Evolutionary conservation across 1,140 invertebrate species (phyloP).

Genomic region (Nephila pilipes): DNA sequence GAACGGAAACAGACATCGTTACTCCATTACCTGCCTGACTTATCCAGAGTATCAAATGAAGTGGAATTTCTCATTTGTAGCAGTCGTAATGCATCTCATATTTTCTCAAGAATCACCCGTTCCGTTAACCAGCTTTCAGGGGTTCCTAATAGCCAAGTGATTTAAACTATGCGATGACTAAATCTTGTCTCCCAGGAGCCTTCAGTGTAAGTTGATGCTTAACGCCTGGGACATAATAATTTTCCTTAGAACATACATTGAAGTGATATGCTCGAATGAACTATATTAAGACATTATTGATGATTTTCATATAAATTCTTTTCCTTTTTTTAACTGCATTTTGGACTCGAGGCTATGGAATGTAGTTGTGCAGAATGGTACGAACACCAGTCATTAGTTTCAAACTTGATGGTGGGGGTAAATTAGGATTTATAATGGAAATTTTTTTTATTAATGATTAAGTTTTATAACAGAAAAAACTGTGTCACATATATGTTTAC

Average conservation of each 20-base stretch:
- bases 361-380: not conserved
- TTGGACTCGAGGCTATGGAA: not conserved
- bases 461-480: not conserved
- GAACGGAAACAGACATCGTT: conserved; percentile 39
- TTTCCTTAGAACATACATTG: conserved; percentile 27
- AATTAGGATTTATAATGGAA: not conserved
- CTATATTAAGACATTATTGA: conserved; percentile 55
- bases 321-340: not conserved
- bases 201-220: conserved; percentile 26
- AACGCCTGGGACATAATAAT: conserved; percentile 46
- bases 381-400: not conserved
- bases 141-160: conserved; percentile 69
- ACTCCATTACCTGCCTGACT: conserved; percentile 69
- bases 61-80: conserved; percentile 74
- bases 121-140: conserved; percentile 61
- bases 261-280: conserved; percentile 47
- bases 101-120: conserved; percentile 46
- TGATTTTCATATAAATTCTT: conserved; percentile 34
- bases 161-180: conserved; percentile 62
- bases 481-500: no score
- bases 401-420: not conserved
- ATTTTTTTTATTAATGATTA: not conserved
- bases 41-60: conserved; percentile 63
- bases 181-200: conserved; percentile 45
- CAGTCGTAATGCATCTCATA: conserved; percentile 62